These are phyloP conservation scores for Andrena praecox DNA, from an alignment of 2,888 invertebrate species.

Conservation along the genomic window DNA sequence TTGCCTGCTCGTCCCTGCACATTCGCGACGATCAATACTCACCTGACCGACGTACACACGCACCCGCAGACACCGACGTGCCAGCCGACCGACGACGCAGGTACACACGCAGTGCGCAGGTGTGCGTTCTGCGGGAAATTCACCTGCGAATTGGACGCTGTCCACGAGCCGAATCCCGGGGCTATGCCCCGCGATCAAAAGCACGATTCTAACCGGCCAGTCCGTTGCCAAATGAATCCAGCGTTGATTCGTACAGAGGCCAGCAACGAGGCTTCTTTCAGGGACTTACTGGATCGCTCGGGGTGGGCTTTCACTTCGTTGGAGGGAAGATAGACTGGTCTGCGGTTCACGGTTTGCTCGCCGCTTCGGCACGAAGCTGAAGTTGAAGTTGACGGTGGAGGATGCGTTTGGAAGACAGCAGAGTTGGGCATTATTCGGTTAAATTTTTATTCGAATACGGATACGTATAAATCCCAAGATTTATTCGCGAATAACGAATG, in stretches of 20 bases:
- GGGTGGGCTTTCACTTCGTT: neutral
- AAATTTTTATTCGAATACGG: no score
- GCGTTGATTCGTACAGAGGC: neutral
- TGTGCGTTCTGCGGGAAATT: conserved; percentile 43
- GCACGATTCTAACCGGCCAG: neutral
- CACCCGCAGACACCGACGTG: conserved; percentile 9
- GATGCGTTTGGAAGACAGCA: neutral
- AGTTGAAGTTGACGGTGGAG: neutral
- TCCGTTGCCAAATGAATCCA: neutral
- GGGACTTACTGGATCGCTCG: neutral
- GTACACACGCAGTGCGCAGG: conserved; percentile 59
- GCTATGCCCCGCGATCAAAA: neutral
- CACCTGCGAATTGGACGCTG: conserved; percentile 13
- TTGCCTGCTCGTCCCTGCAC: conserved; percentile 73
- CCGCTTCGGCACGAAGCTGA: neutral
- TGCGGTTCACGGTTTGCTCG: neutral
- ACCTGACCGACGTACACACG: conserved; percentile 73
- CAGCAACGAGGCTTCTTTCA: neutral
- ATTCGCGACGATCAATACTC: conserved; percentile 81
- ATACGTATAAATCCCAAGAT: no score
- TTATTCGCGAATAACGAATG: no score
- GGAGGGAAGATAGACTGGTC: neutral
- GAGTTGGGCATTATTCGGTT: no score
- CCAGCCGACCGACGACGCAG: conserved; percentile 22
- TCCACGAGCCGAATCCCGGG: neutral